Conservation (phyloP, 2,113 vertebrate genomes). For the Marmota monax region DNA sequence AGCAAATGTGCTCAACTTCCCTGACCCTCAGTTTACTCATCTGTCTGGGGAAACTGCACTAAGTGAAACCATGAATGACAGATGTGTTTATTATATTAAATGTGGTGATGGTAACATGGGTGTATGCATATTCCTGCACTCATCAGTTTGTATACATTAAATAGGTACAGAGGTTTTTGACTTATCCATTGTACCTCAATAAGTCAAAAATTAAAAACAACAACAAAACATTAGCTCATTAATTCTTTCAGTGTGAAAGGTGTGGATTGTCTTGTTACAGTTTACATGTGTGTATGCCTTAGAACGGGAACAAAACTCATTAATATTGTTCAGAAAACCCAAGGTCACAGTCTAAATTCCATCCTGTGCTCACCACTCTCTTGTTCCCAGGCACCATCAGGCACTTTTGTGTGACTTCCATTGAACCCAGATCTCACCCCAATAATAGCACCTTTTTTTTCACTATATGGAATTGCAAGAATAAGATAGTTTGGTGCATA, state of each 20-base stretch:
- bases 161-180: background rate
- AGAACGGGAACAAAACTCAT: background rate
- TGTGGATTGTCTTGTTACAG: background rate
- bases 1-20: background rate
- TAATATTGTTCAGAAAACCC: background rate
- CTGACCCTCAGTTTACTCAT: background rate
- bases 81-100: background rate
- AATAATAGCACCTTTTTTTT: background rate
- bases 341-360: background rate
- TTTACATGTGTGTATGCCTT: background rate
- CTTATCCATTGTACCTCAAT: background rate
- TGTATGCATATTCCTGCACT: background rate
- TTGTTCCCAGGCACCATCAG: background rate
- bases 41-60: background rate
- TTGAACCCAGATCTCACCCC: background rate
- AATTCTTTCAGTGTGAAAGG: background rate
- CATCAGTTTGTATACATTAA: background rate
- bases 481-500: rapidly evolving
- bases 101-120: no score
- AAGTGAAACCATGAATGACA: background rate
- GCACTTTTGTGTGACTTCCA: rapidly evolving
- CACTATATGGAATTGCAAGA: background rate
- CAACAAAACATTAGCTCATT: background rate
- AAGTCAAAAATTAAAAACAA: background rate
- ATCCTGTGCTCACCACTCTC: background rate